Conservation (phyloP, 2,797 vertebrate genomes). For the Sebastes vulpes region DNA sequence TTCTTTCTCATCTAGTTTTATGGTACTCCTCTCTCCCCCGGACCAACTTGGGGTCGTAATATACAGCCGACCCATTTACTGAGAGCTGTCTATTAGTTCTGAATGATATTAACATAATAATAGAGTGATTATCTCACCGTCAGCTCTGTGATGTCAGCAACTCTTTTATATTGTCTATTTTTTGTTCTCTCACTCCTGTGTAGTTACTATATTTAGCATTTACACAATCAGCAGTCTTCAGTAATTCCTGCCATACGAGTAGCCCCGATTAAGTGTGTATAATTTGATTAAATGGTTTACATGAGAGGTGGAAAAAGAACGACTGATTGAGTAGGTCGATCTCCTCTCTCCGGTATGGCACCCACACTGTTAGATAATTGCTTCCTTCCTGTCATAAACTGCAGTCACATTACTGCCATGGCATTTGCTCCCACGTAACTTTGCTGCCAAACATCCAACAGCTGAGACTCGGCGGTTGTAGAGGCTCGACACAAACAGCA, state of each 20-base stretch:
- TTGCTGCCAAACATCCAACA: constrained; percentile 27
- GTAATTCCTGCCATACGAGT: not conserved
- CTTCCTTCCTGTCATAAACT: constrained; percentile 41
- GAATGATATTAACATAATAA: constrained; percentile 5
- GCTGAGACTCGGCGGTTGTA: not conserved
- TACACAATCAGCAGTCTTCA: constrained; percentile 19
- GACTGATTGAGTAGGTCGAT: constrained; percentile 23
- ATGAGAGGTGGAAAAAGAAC: constrained; percentile 28
- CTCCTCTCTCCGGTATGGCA: constrained; percentile 12
- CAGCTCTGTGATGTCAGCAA: constrained; percentile 2
- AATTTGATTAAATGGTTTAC: constrained; percentile 48
- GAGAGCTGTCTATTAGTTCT: constrained; percentile 5
- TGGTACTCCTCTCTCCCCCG: not conserved
- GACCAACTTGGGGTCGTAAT: not conserved
- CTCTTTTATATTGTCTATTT: not conserved
- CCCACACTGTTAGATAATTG: constrained; percentile 18
- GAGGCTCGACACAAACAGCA: not conserved
- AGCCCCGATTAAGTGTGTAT: constrained; percentile 17
- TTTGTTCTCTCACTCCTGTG: not conserved
- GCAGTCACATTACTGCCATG: constrained; percentile 15
- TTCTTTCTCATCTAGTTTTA: not conserved
- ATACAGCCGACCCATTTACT: constrained; percentile 26
- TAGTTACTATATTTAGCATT: constrained; percentile 36
- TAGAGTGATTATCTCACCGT: not conserved
- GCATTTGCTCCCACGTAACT: constrained; percentile 26